phyloP scores from a whole-genome alignment of 2,797 vertebrate species.

The Neopelma chrysocephalum region DNA sequence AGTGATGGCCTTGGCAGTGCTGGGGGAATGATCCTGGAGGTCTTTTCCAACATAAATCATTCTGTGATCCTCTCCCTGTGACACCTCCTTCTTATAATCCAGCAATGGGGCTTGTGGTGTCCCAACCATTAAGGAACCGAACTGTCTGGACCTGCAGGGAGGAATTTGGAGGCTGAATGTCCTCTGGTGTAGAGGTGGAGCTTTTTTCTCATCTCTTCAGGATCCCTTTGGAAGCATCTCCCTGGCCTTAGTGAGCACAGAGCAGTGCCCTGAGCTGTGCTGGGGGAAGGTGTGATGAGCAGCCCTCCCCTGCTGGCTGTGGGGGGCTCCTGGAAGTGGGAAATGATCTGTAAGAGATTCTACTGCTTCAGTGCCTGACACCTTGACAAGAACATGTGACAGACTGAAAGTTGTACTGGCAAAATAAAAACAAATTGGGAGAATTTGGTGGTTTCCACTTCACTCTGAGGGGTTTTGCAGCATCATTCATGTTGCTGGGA shows the following conservation, averaged over 20 bases:
- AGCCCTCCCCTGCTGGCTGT: not conserved
- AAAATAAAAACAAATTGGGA: not conserved
- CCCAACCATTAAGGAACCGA: not conserved
- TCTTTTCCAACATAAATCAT: not conserved
- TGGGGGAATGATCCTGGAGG: not conserved
- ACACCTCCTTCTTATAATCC: rapidly evolving
- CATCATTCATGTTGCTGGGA: not conserved
- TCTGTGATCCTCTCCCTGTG: not conserved
- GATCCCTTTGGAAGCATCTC: not conserved
- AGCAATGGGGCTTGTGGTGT: not conserved
- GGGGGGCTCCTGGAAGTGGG: not conserved
- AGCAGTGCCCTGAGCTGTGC: not conserved
- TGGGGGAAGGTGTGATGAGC: not conserved
- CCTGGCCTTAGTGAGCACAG: not conserved
- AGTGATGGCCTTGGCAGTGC: not conserved
- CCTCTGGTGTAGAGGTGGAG: rapidly evolving
- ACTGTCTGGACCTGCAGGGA: rapidly evolving
- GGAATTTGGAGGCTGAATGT: not conserved
- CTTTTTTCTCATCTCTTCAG: not conserved
- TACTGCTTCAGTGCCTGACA: not conserved
- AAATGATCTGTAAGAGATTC: not conserved
- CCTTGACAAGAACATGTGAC: not conserved
- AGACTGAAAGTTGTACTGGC: not conserved
- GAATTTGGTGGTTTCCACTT: not conserved
- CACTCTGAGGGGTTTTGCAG: not conserved